These are phyloP conservation scores for Ptilorrhoa leucosticta DNA, from an alignment of 2,113 vertebrate genomes.

Conservation along the genomic window DNA sequence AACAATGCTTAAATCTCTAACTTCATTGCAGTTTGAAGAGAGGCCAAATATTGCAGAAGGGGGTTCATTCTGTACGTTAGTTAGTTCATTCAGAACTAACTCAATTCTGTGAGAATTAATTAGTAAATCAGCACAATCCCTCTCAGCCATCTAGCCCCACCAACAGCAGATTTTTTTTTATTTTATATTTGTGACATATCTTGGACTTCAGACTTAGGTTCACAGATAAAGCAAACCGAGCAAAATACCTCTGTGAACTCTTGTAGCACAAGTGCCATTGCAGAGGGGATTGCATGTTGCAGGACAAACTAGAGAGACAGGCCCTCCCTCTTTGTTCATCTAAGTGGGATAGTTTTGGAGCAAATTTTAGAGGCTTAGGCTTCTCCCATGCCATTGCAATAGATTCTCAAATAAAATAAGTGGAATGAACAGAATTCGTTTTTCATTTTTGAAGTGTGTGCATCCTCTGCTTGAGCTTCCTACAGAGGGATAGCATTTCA, in stretches of 20 bases:
- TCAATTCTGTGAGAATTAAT: neutral
- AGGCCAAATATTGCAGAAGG: neutral
- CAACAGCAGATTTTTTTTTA: neutral
- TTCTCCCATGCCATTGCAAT: fast-evolving
- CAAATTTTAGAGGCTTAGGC: neutral
- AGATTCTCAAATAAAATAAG: neutral
- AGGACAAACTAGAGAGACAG: neutral
- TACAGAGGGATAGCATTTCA: neutral
- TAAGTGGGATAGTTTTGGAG: neutral
- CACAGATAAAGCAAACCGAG: neutral
- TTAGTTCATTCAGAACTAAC: neutral
- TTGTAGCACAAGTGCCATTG: neutral
- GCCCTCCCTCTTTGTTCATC: neutral
- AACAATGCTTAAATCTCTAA: neutral
- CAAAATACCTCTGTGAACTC: neutral
- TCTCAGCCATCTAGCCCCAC: neutral
- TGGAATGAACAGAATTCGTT: neutral
- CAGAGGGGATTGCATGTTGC: neutral
- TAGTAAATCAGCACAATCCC: neutral
- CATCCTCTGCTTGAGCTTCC: fast-evolving
- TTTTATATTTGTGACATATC: neutral
- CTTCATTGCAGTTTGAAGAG: neutral
- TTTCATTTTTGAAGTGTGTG: neutral
- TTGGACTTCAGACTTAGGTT: neutral
- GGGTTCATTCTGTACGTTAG: neutral